These are phyloP conservation scores for Orestias chungarensis DNA, from an alignment of 2,797 vertebrate species.

Conservation along the genomic window DNA sequence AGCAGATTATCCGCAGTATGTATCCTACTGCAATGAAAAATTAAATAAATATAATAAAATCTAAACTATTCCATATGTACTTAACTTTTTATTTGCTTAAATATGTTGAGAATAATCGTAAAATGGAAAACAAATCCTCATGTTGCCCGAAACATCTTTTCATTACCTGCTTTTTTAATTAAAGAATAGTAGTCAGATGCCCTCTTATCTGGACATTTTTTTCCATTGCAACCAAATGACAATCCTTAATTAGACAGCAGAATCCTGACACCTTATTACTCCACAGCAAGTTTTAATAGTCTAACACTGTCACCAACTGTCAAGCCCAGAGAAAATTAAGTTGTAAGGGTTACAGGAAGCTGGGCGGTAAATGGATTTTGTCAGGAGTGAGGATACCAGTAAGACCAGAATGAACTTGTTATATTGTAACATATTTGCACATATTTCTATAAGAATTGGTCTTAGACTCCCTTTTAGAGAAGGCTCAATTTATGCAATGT, in stretches of 20 bases:
- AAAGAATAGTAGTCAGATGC: slow-evolving; percentile 10
- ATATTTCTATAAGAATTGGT: not conserved
- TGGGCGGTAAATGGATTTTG: slow-evolving; percentile 38
- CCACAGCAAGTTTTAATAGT: slow-evolving; percentile 29
- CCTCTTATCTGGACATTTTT: slow-evolving; percentile 8
- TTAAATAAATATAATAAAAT: slow-evolving; percentile 11
- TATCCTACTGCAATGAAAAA: slow-evolving; percentile 18
- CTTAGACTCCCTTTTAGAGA: not conserved
- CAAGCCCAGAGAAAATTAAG: slow-evolving; percentile 27
- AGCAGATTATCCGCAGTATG: not conserved
- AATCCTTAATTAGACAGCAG: slow-evolving; percentile 17
- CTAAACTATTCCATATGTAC: not conserved
- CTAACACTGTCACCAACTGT: slow-evolving; percentile 25
- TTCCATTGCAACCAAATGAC: not conserved
- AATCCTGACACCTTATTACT: slow-evolving; percentile 17
- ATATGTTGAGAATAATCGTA: not conserved
- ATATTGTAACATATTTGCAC: not conserved
- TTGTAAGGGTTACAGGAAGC: slow-evolving; percentile 29
- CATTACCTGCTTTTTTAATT: slow-evolving; percentile 17
- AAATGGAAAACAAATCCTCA: not conserved
- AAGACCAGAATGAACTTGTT: not conserved
- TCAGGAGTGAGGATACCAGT: slow-evolving; percentile 26
- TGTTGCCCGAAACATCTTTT: not conserved
- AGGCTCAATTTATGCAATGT: not conserved
- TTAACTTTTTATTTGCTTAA: not conserved